Conservation (phyloP, 2,888 invertebrate species). For the Dynastes hyllus region DNA sequence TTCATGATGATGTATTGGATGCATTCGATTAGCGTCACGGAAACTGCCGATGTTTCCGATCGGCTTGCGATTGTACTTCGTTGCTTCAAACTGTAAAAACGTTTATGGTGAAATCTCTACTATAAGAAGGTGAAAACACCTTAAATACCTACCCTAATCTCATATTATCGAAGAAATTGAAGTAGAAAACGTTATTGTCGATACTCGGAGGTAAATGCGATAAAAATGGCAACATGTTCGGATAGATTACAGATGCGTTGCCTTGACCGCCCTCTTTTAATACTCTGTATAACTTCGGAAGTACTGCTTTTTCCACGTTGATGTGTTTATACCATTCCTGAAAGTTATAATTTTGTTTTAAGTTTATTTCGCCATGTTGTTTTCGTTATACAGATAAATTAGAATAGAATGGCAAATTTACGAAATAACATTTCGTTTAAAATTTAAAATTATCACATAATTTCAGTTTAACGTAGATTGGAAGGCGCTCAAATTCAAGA, state of each 20-base stretch:
- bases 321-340: constrained; percentile 83
- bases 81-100: constrained; percentile 74
- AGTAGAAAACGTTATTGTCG: constrained; percentile 75
- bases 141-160: constrained; percentile 75
- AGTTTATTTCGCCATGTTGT: too few relatives aligned
- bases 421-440: too few relatives aligned
- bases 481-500: too few relatives aligned
- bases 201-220: constrained; percentile 78
- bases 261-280: constrained; percentile 84
- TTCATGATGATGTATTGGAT: constrained; percentile 77
- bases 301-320: constrained; percentile 82
- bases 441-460: too few relatives aligned
- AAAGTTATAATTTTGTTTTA: constrained; percentile 55
- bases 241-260: constrained; percentile 82
- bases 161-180: constrained; percentile 80
- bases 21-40: constrained; percentile 83
- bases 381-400: too few relatives aligned
- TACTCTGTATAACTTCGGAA: constrained; percentile 81
- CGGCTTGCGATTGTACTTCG: constrained; percentile 77
- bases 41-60: constrained; percentile 80
- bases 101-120: neutral
- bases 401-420: too few relatives aligned
- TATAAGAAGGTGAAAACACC: neutral
- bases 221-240: constrained; percentile 84
- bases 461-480: too few relatives aligned